Evolutionary conservation across 2,113 vertebrate species (phyloP).

Genomic region (Prunella fulvescens): DNA sequence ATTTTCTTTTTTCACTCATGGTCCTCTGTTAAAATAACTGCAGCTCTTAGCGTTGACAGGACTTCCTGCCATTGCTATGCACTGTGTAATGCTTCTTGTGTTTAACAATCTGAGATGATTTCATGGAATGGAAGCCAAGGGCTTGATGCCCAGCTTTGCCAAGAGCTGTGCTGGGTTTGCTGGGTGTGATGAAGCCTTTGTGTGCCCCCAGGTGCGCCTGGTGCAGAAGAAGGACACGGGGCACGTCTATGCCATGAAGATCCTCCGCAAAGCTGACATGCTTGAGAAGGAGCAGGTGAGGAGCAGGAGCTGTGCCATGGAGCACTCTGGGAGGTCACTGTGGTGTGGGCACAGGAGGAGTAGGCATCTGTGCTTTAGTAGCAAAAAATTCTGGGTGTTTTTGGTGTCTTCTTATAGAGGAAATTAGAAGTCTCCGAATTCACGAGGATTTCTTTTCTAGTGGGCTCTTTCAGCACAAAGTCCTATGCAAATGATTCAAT

Average conservation of each 20-base stretch:
- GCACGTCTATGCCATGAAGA: conserved; percentile 98
- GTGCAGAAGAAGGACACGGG: conserved; percentile 99
- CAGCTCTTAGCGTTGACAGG: not conserved
- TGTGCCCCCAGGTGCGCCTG: conserved; percentile 82
- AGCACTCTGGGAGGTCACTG: not conserved
- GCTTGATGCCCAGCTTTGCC: accelerated
- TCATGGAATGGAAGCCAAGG: not conserved
- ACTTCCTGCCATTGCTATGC: too few species aligned
- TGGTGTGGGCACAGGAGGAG: not conserved
- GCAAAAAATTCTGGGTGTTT: not conserved
- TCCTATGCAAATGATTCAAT: not conserved
- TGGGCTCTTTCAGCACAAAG: not conserved
- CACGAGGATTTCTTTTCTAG: not conserved
- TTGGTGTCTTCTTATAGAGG: not conserved
- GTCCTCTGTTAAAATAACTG: not conserved
- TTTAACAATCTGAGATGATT: accelerated
- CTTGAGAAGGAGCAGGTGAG: conserved; percentile 96
- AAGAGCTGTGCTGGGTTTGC: not conserved
- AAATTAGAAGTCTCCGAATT: not conserved
- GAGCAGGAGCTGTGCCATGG: not conserved
- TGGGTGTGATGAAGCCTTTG: not conserved
- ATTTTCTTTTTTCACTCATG: not conserved
- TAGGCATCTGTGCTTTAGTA: not conserved
- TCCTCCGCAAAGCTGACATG: conserved; percentile 97
- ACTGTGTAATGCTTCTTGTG: accelerated